Evolutionary conservation across 2,113 vertebrate genomes (phyloP).

Genomic region (Phaethornis superciliosus): DNA sequence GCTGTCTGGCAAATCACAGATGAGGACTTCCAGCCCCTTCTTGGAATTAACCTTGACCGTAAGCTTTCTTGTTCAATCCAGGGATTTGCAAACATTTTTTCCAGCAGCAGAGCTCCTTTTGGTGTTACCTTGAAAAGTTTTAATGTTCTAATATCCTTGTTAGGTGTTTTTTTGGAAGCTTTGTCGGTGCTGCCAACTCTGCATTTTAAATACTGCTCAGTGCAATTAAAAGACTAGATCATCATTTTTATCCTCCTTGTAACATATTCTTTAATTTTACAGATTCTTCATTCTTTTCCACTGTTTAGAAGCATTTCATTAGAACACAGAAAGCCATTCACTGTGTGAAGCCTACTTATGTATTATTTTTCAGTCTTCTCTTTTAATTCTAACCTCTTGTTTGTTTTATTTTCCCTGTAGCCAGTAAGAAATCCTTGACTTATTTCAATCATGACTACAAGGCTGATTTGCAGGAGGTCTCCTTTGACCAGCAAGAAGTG

Average conservation of each 20-base stretch:
- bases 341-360: background rate
- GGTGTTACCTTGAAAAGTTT: background rate
- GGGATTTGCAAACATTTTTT: background rate
- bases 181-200: background rate
- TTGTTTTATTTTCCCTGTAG: slow-evolving; percentile 64
- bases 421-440: slow-evolving; percentile 82
- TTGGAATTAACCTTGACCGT: slow-evolving; percentile 90
- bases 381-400: background rate
- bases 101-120: background rate
- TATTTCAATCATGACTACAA: slow-evolving; percentile 91
- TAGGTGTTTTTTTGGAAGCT: background rate
- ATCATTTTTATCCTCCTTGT: background rate
- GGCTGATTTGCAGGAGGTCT: slow-evolving; percentile 86
- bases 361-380: background rate
- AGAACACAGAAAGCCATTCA: background rate
- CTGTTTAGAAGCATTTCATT: background rate
- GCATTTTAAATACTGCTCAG: background rate
- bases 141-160: background rate
- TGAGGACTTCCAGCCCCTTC: slow-evolving; percentile 88
- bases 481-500: slow-evolving; percentile 88
- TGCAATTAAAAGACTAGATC: background rate
- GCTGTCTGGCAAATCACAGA: slow-evolving; percentile 91
- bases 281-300: background rate
- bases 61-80: slow-evolving; percentile 50
- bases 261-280: background rate